phyloP scores from a whole-genome alignment of 2,888 invertebrate species.

The Nemapogon koenigi region DNA sequence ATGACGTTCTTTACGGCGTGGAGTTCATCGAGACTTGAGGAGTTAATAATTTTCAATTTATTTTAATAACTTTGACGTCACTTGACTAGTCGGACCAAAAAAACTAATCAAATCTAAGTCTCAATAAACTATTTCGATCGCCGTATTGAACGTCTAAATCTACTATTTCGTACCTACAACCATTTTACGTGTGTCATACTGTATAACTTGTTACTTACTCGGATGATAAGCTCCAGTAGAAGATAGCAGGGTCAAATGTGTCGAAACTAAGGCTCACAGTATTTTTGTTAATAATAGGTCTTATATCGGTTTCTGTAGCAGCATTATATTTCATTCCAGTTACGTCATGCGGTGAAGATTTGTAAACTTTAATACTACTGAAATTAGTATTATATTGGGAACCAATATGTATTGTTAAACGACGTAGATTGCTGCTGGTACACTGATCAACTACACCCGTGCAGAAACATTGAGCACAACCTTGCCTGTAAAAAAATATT shows the following conservation, averaged over 20 bases:
- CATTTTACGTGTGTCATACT: too few species aligned
- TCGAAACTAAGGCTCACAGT: conserved; percentile 70
- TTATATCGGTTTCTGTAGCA: conserved; percentile 27
- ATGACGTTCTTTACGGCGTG: too few species aligned
- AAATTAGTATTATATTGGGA: conserved; percentile 47
- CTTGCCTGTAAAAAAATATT: conserved; percentile 57
- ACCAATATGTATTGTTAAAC: conserved; percentile 53
- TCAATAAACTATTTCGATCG: too few species aligned
- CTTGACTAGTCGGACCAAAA: too few species aligned
- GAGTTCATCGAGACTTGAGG: too few species aligned
- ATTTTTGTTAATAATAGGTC: conserved; percentile 51
- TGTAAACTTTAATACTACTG: conserved; percentile 36
- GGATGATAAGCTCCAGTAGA: conserved; percentile 87
- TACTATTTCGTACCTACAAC: too few species aligned
- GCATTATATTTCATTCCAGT: conserved; percentile 18
- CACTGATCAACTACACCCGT: conserved; percentile 87
- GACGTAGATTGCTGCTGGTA: conserved; percentile 77
- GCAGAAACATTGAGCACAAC: conserved; percentile 96
- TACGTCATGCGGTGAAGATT: conserved; percentile 29
- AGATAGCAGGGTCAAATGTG: conserved; percentile 66
- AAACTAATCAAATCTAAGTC: too few species aligned
- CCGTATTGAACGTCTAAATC: too few species aligned
- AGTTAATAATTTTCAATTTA: too few species aligned
- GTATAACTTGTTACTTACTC: conserved; percentile 41
- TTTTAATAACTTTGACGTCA: too few species aligned